Conservation (phyloP, 30 jellyfish, hydroid and myxozoan genomes). For the Calvadosia cruxmelitensis region DNA sequence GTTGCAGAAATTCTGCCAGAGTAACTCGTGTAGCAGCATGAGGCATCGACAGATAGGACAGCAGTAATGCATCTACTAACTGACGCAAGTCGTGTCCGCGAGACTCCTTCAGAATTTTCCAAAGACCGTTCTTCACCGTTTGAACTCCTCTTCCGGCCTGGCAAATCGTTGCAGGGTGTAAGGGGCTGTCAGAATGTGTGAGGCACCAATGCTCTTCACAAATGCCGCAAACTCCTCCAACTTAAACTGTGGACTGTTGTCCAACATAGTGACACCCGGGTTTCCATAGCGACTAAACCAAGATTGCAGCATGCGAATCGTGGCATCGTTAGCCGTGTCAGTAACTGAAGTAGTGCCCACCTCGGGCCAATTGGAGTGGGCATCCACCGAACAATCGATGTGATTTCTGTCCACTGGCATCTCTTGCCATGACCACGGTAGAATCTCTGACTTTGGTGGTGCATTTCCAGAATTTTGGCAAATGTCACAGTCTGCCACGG, state of each 20-base stretch:
- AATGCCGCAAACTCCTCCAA: neutral
- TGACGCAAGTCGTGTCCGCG: neutral
- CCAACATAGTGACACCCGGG: neutral
- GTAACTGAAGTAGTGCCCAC: neutral
- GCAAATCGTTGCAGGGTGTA: neutral
- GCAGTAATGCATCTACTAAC: neutral
- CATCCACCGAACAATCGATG: constrained; percentile 1
- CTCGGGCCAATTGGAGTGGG: neutral
- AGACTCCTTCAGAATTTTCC: too few relatives aligned
- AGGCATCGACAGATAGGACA: neutral
- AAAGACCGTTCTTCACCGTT: too few relatives aligned
- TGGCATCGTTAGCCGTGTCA: neutral
- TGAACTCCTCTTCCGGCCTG: neutral
- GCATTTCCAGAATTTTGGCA: neutral
- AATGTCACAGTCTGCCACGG: neutral
- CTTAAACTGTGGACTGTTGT: neutral
- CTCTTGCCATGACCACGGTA: neutral
- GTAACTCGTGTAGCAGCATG: neutral
- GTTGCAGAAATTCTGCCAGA: neutral
- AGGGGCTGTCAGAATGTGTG: neutral
- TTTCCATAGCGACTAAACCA: neutral
- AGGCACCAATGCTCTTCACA: neutral
- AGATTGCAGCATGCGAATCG: neutral
- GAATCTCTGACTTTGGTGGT: neutral
- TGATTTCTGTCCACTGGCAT: neutral